Evolutionary conservation across 1,140 invertebrate species (phyloP), one percentile per base, ranked within the genome.

Genomic region (Sitophilus oryzae): DNA sequence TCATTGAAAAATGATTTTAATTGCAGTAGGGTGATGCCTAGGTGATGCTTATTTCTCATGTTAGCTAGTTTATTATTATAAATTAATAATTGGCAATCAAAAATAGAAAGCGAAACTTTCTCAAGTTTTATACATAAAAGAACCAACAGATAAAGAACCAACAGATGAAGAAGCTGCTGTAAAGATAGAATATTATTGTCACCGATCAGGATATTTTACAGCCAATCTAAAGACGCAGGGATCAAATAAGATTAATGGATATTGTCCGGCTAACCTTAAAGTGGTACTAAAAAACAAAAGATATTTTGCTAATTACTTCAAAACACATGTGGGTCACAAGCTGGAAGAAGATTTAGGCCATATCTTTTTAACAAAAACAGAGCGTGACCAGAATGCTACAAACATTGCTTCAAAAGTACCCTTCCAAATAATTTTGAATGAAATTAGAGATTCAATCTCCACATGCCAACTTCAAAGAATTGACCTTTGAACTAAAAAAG

Each of bases 401-500:
- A 43, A 21, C 8, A 43, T 43, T 43, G 41, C n/a, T n/a, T n/a
- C 41, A 16, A 4, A 43, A 43, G 22, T 43, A 19, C 41, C 9
- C 4, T 43, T 43, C 14, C 15, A 43, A 43, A 43, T 3, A 9
- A 40, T 40, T 40, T 15, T 40, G 15, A 16, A 40, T 40, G 37
- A 40, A 40, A 15, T 40, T n/a, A n/a, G n/a, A n/a, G n/a, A n/a
- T n/a, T n/a, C n/a, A n/a, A n/a, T n/a, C n/a, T n/a, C n/a, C n/a
- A n/a, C n/a, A n/a, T n/a, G n/a, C n/a, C n/a, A n/a, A n/a, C n/a
- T n/a, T n/a, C n/a, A n/a, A n/a, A n/a, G n/a, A n/a, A n/a, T n/a
- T n/a, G n/a, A n/a, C n/a, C n/a, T n/a, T n/a, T n/a, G n/a, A n/a
- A n/a, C n/a, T n/a, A n/a, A n/a, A n/a, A n/a, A n/a, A n/a, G n/a